These are phyloP conservation scores for Uloborus diversus DNA, from an alignment of 1,140 invertebrate species.

Conservation along the genomic window DNA sequence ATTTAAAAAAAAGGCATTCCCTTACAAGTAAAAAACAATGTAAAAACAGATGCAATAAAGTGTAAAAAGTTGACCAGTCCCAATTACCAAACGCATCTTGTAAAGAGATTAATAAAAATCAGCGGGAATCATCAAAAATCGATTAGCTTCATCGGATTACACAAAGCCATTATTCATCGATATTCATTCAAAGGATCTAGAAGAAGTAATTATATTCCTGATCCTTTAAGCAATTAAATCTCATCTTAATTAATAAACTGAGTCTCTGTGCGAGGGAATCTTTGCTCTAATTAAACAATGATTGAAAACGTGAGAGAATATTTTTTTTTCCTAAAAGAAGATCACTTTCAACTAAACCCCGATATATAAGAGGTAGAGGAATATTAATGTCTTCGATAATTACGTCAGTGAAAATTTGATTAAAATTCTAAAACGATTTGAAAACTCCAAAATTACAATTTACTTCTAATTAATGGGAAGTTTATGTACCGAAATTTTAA, in stretches of 20 bases:
- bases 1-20: background rate
- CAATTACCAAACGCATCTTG: background rate
- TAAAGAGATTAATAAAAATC: conserved; percentile 16
- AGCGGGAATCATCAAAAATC: conserved; percentile 30
- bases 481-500: no score
- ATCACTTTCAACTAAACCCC: no score
- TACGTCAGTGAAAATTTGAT: no score
- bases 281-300: conserved; percentile 17
- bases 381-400: no score
- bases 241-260: conserved; percentile 45
- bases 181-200: conserved; percentile 5
- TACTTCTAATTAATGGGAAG: no score
- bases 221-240: background rate
- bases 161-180: conserved; percentile 23
- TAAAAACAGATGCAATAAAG: background rate
- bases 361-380: no score
- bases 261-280: background rate
- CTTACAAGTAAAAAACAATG: background rate
- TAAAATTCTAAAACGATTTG: no score
- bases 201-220: conserved; percentile 7
- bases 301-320: conserved; percentile 37
- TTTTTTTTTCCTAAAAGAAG: no score
- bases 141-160: conserved; percentile 43
- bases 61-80: background rate
- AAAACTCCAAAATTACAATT: no score